A percentile compares a stretch with the other conserved stretches of the same genome.
Conservation (phyloP, 2,888 invertebrate genomes). For the Andrena hattorfiana region DNA sequence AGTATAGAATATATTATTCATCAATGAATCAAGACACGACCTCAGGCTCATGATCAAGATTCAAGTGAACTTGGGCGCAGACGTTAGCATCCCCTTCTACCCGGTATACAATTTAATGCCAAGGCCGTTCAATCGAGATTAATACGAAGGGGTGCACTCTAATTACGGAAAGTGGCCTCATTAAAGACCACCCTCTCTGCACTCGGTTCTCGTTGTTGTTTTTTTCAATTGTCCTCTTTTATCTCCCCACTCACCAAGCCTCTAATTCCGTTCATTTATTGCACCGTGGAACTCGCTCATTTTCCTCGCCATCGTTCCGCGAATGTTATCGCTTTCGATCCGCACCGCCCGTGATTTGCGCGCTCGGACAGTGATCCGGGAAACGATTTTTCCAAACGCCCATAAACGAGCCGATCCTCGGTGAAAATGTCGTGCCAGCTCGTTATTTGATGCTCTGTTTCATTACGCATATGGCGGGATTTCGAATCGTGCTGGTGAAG, state of each 20-base stretch:
- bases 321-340: neutral
- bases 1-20: too few species aligned
- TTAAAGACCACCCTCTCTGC: slow-evolving; percentile 19
- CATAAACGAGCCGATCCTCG: neutral
- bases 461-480: neutral
- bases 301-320: too few species aligned
- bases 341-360: neutral
- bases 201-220: slow-evolving; percentile 8
- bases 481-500: neutral
- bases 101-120: neutral
- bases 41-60: neutral
- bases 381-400: neutral
- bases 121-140: slow-evolving; percentile 2
- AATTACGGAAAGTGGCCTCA: slow-evolving; percentile 48
- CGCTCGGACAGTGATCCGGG: neutral
- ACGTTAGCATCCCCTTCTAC: neutral
- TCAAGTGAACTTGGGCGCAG: neutral
- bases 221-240: neutral
- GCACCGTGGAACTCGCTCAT: too few species aligned
- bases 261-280: too few species aligned
- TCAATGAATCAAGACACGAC: neutral
- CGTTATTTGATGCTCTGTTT: neutral
- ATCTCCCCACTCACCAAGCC: too few species aligned
- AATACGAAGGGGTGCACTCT: slow-evolving; percentile 23
- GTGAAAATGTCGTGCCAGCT: neutral